Conservation (phyloP, 2,113 vertebrate genomes). For the Vanacampus margaritifer region DNA sequence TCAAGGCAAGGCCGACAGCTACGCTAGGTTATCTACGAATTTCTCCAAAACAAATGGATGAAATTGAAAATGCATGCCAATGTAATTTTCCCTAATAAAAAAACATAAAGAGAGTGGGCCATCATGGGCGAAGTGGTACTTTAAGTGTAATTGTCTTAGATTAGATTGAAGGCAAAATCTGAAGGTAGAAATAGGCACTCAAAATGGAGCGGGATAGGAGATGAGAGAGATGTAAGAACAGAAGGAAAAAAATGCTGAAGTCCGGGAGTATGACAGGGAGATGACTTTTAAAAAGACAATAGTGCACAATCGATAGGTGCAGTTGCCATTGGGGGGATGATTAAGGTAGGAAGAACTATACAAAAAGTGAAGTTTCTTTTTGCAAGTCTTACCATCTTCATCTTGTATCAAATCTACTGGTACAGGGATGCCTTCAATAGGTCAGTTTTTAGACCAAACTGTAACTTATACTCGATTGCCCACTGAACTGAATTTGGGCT, state of each 20-base stretch:
- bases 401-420: constrained; percentile 25
- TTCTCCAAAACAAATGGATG: no score
- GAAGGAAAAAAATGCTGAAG: constrained; percentile 18
- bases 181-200: constrained; percentile 20
- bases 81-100: no score
- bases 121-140: neutral
- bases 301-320: constrained; percentile 20
- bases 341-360: neutral
- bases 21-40: no score
- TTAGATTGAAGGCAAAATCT: constrained; percentile 29
- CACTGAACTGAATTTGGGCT: no score
- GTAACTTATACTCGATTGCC: neutral
- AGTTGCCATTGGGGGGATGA: constrained; percentile 1
- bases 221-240: constrained; percentile 16
- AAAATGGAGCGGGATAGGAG: constrained; percentile 14
- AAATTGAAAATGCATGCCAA: no score
- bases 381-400: constrained; percentile 14
- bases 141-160: constrained; percentile 36
- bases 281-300: constrained; percentile 16
- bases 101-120: no score
- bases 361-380: neutral
- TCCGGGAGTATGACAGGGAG: constrained; percentile 15
- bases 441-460: neutral
- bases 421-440: constrained; percentile 1
- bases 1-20: no score